These are phyloP conservation scores for Apeira syringaria DNA, from an alignment of 2,888 invertebrate species.

Conservation along the genomic window DNA sequence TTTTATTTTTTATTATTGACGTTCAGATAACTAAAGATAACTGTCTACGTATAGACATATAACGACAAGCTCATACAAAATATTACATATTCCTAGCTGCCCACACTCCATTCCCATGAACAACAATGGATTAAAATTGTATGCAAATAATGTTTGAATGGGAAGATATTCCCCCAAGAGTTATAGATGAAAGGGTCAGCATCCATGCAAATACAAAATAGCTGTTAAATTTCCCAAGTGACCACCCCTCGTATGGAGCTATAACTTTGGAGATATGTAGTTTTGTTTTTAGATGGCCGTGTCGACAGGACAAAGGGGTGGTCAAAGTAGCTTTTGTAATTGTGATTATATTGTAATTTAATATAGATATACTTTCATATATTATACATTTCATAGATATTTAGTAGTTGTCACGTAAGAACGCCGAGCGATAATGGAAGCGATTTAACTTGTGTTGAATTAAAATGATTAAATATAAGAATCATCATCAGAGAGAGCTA, in stretches of 20 bases:
- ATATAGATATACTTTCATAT: too few species aligned
- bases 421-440: too few species aligned
- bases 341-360: conserved; percentile 5
- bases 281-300: conserved; percentile 29
- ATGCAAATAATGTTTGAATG: conserved; percentile 74
- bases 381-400: too few species aligned
- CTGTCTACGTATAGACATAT: too few species aligned
- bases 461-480: too few species aligned
- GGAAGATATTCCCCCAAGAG: conserved; percentile 60
- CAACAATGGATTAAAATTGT: conserved; percentile 74
- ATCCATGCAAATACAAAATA: conserved; percentile 60
- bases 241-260: conserved; percentile 59
- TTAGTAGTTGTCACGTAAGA: too few species aligned
- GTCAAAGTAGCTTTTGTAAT: conserved; percentile 11
- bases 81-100: conserved; percentile 6
- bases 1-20: too few species aligned
- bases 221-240: conserved; percentile 73
- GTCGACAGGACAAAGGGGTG: conserved; percentile 13
- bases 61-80: too few species aligned
- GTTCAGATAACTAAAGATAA: too few species aligned
- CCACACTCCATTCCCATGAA: conserved; percentile 65
- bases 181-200: conserved; percentile 61
- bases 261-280: conserved; percentile 44
- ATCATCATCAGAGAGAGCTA: too few species aligned
- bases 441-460: too few species aligned